Evolutionary conservation across 2,113 vertebrate genomes (phyloP), one percentile per base, ranked within the genome.

Genomic region (Saguinus midas): DNA sequence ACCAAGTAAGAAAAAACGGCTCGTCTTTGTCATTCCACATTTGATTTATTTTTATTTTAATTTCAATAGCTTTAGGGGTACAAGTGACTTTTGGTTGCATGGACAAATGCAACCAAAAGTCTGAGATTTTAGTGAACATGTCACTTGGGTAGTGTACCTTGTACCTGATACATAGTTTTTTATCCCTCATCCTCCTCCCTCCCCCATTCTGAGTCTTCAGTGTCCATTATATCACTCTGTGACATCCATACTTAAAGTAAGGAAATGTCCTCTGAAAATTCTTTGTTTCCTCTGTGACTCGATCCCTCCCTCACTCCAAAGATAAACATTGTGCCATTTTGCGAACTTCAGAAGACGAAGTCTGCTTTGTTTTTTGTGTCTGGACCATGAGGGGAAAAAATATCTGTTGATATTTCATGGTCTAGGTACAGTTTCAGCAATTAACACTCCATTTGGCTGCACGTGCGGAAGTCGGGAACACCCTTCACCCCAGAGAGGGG

Each of bases 381-480:
- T 23, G 10, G 12, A 48, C 70, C 13, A 0, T 25, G 61, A 40
- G 35, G 43, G 4, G 17, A 35, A 66, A 91, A 57, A 52, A 14
- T 16, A 29, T 32, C 57, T 25, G 8, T 11, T 87, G 89, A 72
- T 55, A 0, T 5, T 6, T 52, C n/a, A 4, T 2, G 16, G 61
- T 48, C 0, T 7, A 83, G 80, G n/a, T 18, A 2, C 27, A 20
- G 64, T 11, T 48, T n/a, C 20, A 58, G 37, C 12, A 35, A 20
- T 57, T n/a, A 57, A 12, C 5, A 32, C 25, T 45, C 87, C 27
- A 0, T 12, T 11, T 73, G 29, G 23, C 43, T n/a, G 8, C 0
- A 5, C 3, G 0, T 25, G 32, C 11, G 35, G 32, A 52, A 50
- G 29, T 5, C 6, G 0, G 50, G 7, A 17, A 21, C 6, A 11